phyloP scores from a whole-genome alignment of 2,888 invertebrate species.

The Clitarchus hookeri region DNA sequence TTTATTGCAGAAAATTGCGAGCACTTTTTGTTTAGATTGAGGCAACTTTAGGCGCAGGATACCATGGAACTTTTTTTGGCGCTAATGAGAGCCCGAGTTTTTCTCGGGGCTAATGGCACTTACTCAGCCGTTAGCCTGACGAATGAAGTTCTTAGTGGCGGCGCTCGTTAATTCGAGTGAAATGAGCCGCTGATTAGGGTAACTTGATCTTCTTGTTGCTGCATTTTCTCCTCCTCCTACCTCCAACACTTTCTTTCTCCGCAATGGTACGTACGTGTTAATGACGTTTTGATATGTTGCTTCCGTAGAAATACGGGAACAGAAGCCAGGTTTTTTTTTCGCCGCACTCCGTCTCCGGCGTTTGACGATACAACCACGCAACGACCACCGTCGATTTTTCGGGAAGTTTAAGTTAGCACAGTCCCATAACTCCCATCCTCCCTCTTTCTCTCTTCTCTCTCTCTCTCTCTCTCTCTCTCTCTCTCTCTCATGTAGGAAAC shows the following conservation, averaged over 20 bases:
- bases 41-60: not conserved
- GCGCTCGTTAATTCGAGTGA: constrained; percentile 9
- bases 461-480: no score
- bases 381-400: not conserved
- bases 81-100: not conserved
- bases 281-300: constrained; percentile 9
- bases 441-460: no score
- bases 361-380: not conserved
- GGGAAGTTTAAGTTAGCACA: no score
- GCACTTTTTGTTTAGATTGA: not conserved
- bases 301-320: not conserved
- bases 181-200: constrained; percentile 10
- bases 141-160: not conserved
- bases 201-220: not conserved
- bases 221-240: not conserved
- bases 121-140: not conserved
- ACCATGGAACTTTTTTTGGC: not conserved
- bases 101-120: not conserved
- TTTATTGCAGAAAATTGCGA: no score
- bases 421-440: no score
- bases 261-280: not conserved
- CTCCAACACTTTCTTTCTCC: not conserved
- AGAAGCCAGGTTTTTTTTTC: not conserved
- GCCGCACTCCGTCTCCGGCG: not conserved
- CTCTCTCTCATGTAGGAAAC: no score